Base-by-base conservation (phyloP, 2,113 vertebrate species). In the Spilogale gracilis region DNA sequence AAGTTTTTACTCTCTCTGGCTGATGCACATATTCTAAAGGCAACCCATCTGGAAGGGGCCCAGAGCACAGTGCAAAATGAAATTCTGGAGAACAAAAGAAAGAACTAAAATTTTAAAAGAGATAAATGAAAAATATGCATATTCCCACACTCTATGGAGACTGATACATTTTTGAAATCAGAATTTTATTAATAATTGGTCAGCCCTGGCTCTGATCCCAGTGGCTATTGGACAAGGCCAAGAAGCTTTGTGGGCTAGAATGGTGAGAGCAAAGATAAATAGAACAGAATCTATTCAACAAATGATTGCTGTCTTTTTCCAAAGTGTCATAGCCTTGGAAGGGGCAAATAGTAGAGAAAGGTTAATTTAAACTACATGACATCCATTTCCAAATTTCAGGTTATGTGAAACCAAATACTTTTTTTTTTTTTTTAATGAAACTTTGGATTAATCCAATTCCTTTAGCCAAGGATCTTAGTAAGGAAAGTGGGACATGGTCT, bases 101-200 rank as follows among this genome's bases (percentile, higher is more conserved):
- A 82, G 48, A 81, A 91, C 61, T 83, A 80, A 61, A 73, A 45
- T 56, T 88, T 88, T 48, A 38, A 88, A 97, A 83, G 85, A 54
- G 45, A 88, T 71, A 63, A 87, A 71, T 60, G 18, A 97, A 93
- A 95, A 78, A 38, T 16, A 2, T 54, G 13, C 38, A 83, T 21
- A 43, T 93, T 89, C 60, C 61, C 81, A 81, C 58, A 69, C 2
- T 82, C 30, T 17, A 2, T 48, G 58, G 60, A 85, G 67, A 32
- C 11, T 43, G 80, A 92, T 30, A 4, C 10, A 12, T 65, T 92
- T 65, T 60, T 84, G 38, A 94, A 95, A 56, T 14, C 32, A 73
- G 74, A 25, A 14, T 83, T 93, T 56, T 1, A 0, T 48, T 25
- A 50, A 21, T 43, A 52, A n/a, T 52, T 8, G 2, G 25, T 80